phyloP scores from a whole-genome alignment of 2,113 vertebrate genomes.

The Turdus rufiventris region DNA sequence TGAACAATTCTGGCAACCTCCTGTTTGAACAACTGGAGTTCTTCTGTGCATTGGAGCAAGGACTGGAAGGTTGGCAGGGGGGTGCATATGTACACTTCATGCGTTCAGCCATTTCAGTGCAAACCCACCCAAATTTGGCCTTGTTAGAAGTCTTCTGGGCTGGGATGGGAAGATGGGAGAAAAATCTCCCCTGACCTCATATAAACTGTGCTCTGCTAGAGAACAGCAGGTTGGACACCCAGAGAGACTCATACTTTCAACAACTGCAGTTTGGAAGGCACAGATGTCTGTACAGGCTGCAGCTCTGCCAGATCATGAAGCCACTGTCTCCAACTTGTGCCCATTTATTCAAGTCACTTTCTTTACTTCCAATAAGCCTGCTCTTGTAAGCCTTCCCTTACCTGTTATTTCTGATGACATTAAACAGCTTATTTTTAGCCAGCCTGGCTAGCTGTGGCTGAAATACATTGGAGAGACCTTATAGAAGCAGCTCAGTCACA shows the following conservation, averaged over 20 bases:
- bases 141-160: background rate
- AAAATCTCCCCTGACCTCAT: conserved; percentile 27
- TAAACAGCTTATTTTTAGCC: background rate
- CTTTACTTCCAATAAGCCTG: background rate
- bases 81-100: background rate
- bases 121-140: conserved; percentile 54
- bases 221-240: background rate
- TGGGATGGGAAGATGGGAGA: background rate
- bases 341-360: background rate
- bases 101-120: background rate
- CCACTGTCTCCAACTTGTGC: background rate
- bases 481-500: background rate
- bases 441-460: background rate
- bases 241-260: background rate
- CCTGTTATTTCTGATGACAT: background rate
- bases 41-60: background rate
- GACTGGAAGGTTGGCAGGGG: background rate
- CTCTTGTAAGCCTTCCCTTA: background rate
- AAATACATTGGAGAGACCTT: background rate
- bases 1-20: conserved; percentile 2
- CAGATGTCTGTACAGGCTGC: background rate
- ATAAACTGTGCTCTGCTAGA: conserved; percentile 25
- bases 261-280: background rate
- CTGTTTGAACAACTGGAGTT: background rate
- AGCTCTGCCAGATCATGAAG: background rate